These are phyloP conservation scores for Epinotia ramella DNA, from an alignment of 2,888 invertebrate genomes.

Conservation along the genomic window DNA sequence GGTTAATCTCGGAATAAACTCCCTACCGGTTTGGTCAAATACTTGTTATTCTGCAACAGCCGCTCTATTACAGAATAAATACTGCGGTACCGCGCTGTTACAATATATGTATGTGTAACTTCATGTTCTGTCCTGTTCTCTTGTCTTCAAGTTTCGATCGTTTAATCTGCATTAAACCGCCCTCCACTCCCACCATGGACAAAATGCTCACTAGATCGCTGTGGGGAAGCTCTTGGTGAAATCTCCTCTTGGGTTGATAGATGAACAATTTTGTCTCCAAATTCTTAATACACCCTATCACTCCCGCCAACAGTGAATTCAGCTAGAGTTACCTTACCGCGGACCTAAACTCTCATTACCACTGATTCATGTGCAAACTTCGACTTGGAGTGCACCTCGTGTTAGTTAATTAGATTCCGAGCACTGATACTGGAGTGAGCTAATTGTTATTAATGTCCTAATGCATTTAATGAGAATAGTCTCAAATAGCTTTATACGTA, in stretches of 20 bases:
- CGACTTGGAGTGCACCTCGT: background rate
- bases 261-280: background rate
- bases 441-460: background rate
- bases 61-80: too few relatives aligned
- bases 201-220: too few relatives aligned
- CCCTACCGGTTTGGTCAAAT: background rate
- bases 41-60: too few relatives aligned
- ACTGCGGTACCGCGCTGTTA: too few relatives aligned
- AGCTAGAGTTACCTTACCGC: background rate
- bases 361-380: conserved; percentile 25
- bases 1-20: background rate
- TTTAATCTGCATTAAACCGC: too few relatives aligned
- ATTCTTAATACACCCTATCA: background rate
- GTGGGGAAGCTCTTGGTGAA: too few relatives aligned
- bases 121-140: too few relatives aligned
- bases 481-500: background rate
- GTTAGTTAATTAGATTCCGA: background rate
- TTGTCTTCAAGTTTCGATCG: too few relatives aligned
- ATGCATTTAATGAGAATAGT: background rate
- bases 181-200: too few relatives aligned
- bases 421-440: background rate
- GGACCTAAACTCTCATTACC: conserved; percentile 27
- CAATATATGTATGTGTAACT: too few relatives aligned
- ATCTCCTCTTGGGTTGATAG: too few relatives aligned
- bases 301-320: background rate